These are phyloP conservation scores for Virgularia gustaviana DNA, from an alignment of 92 coral and sea anemone species.

Conservation along the genomic window DNA sequence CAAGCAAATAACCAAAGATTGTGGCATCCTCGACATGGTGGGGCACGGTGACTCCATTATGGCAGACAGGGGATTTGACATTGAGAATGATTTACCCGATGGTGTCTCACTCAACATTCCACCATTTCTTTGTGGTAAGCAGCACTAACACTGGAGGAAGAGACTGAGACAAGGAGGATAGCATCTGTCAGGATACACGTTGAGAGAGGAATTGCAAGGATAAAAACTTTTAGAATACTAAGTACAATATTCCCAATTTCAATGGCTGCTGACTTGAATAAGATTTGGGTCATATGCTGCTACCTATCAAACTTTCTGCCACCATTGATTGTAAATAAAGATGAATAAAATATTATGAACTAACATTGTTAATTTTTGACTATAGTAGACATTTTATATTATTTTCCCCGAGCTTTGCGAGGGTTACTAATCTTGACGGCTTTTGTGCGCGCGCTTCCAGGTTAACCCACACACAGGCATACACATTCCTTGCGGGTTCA, in stretches of 20 bases:
- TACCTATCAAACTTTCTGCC: slow-evolving; percentile 49
- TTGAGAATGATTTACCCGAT: slow-evolving; percentile 29
- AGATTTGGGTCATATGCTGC: slow-evolving; percentile 56
- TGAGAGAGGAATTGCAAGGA: slow-evolving; percentile 51
- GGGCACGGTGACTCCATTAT: slow-evolving; percentile 59
- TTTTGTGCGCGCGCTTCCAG: no score
- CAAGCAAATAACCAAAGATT: slow-evolving; percentile 52
- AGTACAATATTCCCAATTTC: slow-evolving; percentile 41
- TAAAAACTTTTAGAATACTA: slow-evolving; percentile 53
- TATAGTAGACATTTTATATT: no score
- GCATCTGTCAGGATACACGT: slow-evolving; percentile 65
- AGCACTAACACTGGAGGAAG: slow-evolving; percentile 50
- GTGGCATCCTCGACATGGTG: slow-evolving; percentile 49
- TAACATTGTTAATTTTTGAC: no score
- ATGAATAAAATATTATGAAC: no score
- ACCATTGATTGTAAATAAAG: slow-evolving; percentile 21
- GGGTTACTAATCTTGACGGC: no score
- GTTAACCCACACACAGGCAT: no score
- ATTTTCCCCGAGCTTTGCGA: no score
- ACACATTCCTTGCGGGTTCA: no score
- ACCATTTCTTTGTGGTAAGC: slow-evolving; percentile 50
- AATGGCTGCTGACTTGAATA: slow-evolving; percentile 62
- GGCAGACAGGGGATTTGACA: no score
- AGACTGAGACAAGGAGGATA: slow-evolving; percentile 46
- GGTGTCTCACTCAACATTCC: slow-evolving; percentile 58